Evolutionary conservation across 1,140 invertebrate species (phyloP).

Genomic region (Polypedilum vanderplanki): DNA sequence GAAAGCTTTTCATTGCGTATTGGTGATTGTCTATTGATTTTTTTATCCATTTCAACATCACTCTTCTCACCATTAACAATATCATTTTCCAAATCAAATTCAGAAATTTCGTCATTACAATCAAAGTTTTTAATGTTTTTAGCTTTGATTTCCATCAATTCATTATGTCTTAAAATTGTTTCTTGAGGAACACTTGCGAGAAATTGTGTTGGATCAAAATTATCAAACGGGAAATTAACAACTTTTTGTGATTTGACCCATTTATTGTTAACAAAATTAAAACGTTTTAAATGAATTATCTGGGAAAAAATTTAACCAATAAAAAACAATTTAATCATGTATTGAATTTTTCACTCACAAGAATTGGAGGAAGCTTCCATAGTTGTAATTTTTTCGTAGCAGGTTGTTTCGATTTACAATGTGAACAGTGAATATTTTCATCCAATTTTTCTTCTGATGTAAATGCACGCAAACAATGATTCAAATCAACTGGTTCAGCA

Average conservation of each 20-base stretch:
- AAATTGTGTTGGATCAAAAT: constrained; percentile 77
- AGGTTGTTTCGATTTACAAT: constrained; percentile 71
- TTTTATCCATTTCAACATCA: constrained; percentile 20
- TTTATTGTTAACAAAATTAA: constrained; percentile 78
- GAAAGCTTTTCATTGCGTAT: neutral
- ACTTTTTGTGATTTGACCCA: constrained; percentile 93
- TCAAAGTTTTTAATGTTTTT: constrained; percentile 27
- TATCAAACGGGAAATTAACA: constrained; percentile 74
- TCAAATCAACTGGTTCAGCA: constrained; percentile 70
- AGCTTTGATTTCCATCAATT: constrained; percentile 44
- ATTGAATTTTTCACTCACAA: constrained; percentile 51
- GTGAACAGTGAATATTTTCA: constrained; percentile 75
- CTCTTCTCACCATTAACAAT: constrained; percentile 1
- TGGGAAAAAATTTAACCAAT: constrained; percentile 43
- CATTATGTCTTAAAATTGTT: constrained; percentile 57
- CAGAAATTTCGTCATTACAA: constrained; percentile 34
- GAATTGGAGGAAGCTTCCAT: constrained; percentile 77
- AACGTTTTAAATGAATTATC: constrained; percentile 85
- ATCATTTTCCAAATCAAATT: constrained; percentile 33
- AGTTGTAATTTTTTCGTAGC: constrained; percentile 85
- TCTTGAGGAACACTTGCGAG: constrained; percentile 68
- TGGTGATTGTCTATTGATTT: neutral
- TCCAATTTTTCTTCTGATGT: constrained; percentile 78
- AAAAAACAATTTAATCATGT: neutral
- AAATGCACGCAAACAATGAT: constrained; percentile 74